phyloP scores from a whole-genome alignment of 2,888 invertebrate species.

The Drosophila meridionalis region DNA sequence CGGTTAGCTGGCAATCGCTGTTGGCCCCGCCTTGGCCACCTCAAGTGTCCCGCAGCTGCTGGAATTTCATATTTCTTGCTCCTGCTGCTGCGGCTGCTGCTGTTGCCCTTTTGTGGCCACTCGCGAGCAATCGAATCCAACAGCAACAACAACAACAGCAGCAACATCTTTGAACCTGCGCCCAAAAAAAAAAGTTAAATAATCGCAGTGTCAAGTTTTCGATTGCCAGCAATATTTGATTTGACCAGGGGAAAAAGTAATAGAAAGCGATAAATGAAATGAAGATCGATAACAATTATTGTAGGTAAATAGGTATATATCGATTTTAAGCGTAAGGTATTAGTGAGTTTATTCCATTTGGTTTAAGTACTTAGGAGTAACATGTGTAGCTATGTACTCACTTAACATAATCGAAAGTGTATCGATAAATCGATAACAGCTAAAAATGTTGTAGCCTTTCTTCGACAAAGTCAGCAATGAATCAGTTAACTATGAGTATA shows the following conservation, averaged over 20 bases:
- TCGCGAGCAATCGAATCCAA: slow-evolving; percentile 16
- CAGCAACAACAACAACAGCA: slow-evolving; percentile 3
- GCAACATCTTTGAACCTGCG: slow-evolving; percentile 51
- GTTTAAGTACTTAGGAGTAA: too few relatives aligned
- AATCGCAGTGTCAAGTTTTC: slow-evolving; percentile 52
- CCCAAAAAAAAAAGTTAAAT: slow-evolving; percentile 37
- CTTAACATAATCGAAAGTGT: background rate
- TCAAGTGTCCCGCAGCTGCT: slow-evolving; percentile 60
- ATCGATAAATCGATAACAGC: slow-evolving; percentile 3
- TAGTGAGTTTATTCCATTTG: background rate
- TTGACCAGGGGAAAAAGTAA: slow-evolving; percentile 8
- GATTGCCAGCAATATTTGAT: slow-evolving; percentile 51
- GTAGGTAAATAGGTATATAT: background rate
- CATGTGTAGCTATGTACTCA: background rate
- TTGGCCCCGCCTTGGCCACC: slow-evolving; percentile 57
- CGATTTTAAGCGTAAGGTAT: background rate
- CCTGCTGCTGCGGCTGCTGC: slow-evolving; percentile 17
- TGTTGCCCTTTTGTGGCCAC: slow-evolving; percentile 59
- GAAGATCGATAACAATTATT: slow-evolving; percentile 9
- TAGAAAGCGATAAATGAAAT: slow-evolving; percentile 2
- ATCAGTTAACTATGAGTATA: background rate
- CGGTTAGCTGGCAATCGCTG: slow-evolving; percentile 56
- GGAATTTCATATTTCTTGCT: slow-evolving; percentile 69
- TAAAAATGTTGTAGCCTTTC: background rate
- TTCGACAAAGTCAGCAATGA: background rate